Evolutionary conservation across 2,113 vertebrate genomes (phyloP).

Genomic region (Cyanoliseus patagonus): DNA sequence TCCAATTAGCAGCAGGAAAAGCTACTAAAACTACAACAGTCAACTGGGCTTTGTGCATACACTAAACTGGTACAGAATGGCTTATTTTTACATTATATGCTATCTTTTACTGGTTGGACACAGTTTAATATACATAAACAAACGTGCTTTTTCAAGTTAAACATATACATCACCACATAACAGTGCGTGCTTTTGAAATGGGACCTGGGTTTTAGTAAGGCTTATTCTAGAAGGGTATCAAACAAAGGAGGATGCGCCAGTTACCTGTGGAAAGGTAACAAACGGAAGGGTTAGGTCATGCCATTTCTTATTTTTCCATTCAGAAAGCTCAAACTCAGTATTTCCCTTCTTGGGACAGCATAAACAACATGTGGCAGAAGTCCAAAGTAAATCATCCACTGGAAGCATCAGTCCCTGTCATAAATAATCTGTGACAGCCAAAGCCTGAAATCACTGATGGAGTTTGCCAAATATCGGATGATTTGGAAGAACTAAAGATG

Average conservation of each 20-base stretch:
- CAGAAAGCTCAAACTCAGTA: not conserved
- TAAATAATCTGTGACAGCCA: conserved; percentile 28
- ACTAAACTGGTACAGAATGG: not conserved
- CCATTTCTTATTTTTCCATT: not conserved
- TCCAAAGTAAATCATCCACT: conserved; percentile 7
- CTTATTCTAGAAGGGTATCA: not conserved
- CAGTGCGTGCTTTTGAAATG: not conserved
- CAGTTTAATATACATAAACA: not conserved
- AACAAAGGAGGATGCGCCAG: not conserved
- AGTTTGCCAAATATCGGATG: not conserved
- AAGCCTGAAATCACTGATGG: not conserved
- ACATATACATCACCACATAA: no score
- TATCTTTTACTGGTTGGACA: not conserved
- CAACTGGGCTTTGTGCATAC: not conserved
- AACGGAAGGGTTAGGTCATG: not conserved
- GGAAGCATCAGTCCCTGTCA: not conserved
- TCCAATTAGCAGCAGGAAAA: not conserved
- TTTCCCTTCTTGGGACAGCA: not conserved
- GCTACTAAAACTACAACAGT: not conserved
- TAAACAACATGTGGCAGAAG: not conserved
- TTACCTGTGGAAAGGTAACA: not conserved
- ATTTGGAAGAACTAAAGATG: conserved; percentile 5
- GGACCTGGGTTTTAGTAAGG: not conserved
- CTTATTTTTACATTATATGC: not conserved
- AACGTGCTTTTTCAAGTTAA: not conserved